These are phyloP conservation scores for Teleogryllus occipitalis DNA, from an alignment of 1,140 invertebrate species.

Conservation along the genomic window DNA sequence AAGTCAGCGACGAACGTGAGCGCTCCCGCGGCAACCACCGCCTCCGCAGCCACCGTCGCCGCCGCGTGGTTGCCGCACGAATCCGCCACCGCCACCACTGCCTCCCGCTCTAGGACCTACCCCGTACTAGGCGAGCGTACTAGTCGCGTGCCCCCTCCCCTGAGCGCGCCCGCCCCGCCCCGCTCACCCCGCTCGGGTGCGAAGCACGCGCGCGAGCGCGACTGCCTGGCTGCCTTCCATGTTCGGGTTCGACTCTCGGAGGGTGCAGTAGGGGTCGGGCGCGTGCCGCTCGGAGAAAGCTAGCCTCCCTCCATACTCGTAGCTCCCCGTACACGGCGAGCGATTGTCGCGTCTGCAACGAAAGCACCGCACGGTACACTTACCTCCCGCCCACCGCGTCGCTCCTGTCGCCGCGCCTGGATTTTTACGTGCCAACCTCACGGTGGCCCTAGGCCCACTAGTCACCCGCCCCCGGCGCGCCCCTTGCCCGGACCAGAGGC, in stretches of 20 bases:
- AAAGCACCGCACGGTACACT: not conserved
- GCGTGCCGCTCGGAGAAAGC: not conserved
- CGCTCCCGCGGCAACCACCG: no score
- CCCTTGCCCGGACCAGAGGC: not conserved
- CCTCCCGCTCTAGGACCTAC: not conserved
- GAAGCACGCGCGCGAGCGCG: no score
- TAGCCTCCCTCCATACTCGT: no score
- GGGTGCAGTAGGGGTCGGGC: not conserved
- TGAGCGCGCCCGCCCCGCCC: no score
- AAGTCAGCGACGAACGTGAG: not conserved
- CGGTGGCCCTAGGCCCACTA: not conserved
- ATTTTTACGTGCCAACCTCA: not conserved
- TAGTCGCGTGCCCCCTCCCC: no score
- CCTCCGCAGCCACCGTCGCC: no score
- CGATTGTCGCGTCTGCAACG: no score
- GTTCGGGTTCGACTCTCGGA: not conserved
- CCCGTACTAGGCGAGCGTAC: not conserved
- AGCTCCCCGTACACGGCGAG: no score
- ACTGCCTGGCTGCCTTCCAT: no score
- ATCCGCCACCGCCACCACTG: not conserved
- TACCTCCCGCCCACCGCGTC: not conserved
- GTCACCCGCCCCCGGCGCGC: not conserved
- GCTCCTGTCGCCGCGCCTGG: not conserved
- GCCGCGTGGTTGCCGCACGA: not conserved
- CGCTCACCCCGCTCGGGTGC: no score